Evolutionary conservation across 2,797 vertebrate species (phyloP).

Genomic region (Sibirionetta formosa): DNA sequence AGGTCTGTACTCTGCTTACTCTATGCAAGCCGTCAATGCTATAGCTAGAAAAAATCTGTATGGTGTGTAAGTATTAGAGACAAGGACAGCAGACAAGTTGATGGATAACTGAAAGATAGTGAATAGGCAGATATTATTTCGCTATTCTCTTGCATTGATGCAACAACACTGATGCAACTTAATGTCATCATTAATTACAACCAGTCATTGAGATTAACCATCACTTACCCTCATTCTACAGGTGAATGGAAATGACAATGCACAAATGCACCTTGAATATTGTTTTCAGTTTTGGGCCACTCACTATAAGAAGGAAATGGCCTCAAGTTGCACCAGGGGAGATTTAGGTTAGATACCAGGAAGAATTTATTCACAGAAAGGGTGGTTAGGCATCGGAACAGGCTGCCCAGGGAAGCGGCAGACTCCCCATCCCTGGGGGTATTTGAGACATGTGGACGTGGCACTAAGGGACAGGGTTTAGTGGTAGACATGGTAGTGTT

Average conservation of each 20-base stretch:
- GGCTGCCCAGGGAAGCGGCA: too few species aligned
- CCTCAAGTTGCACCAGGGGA: too few species aligned
- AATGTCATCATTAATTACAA: neutral
- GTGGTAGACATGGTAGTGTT: too few species aligned
- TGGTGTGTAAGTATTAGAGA: neutral
- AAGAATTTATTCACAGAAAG: too few species aligned
- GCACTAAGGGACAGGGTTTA: too few species aligned
- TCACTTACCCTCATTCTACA: neutral
- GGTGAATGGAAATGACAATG: neutral
- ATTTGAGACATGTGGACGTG: too few species aligned
- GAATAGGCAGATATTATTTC: neutral
- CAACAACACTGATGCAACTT: neutral
- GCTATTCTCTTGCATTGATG: neutral
- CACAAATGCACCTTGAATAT: neutral
- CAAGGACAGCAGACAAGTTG: neutral
- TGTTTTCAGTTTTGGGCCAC: too few species aligned
- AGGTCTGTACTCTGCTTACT: slow-evolving; percentile 81
- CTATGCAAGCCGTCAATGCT: neutral
- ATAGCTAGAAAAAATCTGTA: neutral
- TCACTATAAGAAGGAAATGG: too few species aligned
- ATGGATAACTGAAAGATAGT: neutral
- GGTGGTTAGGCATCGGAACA: too few species aligned
- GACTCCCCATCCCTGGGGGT: too few species aligned
- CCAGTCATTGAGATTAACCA: neutral
- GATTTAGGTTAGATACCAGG: too few species aligned